Conservation (phyloP, 2,113 vertebrate species). For the Calidris pugnax region DNA sequence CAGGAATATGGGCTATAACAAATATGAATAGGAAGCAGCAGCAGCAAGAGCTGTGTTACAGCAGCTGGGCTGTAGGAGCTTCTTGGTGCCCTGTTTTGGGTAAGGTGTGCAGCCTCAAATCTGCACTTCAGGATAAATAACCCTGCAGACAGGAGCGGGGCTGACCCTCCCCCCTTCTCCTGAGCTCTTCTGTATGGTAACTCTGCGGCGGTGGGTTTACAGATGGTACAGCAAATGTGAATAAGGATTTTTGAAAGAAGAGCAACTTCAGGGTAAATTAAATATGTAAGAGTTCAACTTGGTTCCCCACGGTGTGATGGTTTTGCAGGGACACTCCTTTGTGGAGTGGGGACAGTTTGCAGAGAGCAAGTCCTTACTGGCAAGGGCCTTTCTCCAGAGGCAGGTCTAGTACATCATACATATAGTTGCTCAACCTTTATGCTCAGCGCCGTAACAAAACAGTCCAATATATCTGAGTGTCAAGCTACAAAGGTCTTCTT, state of each 20-base stretch:
- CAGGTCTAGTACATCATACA: fast-evolving
- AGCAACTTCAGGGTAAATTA: background rate
- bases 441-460: background rate
- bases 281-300: background rate
- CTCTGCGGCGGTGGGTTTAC: fast-evolving
- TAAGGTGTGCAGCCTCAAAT: background rate
- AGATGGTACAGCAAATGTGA: background rate
- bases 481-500: background rate
- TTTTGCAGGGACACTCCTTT: background rate
- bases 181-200: background rate
- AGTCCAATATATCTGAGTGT: background rate
- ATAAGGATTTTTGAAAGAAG: background rate
- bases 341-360: background rate
- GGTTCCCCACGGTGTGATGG: background rate
- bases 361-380: background rate
- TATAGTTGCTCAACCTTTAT: background rate
- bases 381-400: background rate
- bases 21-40: background rate
- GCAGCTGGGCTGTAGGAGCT: background rate
- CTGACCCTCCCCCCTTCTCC: background rate
- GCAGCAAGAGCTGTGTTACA: background rate
- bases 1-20: background rate
- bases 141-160: fast-evolving
- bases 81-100: background rate
- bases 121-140: background rate